Base-by-base conservation (phyloP, 2,113 vertebrate genomes). In the Vulpes ferrilata region DNA sequence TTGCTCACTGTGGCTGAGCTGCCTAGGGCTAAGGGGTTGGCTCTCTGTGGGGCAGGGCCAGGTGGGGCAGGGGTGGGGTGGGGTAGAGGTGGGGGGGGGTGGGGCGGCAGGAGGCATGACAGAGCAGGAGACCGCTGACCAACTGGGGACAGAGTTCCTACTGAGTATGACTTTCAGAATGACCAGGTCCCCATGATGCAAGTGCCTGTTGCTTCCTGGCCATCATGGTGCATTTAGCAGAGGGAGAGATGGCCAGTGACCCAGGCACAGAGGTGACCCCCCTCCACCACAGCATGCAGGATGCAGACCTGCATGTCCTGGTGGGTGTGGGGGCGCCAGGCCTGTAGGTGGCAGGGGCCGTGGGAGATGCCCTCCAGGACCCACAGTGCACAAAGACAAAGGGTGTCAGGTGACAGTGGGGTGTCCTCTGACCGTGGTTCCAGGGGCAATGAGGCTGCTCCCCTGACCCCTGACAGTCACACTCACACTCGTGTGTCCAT, bases 221-320 rank as follows among this genome's bases (percentile, higher is more conserved):
- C 6, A 0, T n/a, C 12, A 0, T 62, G 10, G 69, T 2, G n/a
- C 10, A 0, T 27, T 20, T 7, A 0, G 23, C n/a, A 3, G 16
- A 25, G n/a, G 16, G 22, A n/a, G 23, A 1, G 17, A 25, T 4
- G 7, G 30, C 4, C 2, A 1, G 35, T 15, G 3, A 0, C 16
- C 1, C 30, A 55, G 73, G 17, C 64, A 3, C 59, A 11, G 53
- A 19, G 7, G 53, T 4, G 32, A 13, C 19, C 3, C 15, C 13
- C 79, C 43, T 43, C 64, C 2, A 20, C 35, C 67, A 43, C 60
- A 4, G 25, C 3, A 2, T 27, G 43, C 73, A 27, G 12, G 23
- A 11, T 1, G 38, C 73, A 27, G 38, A 27, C 73, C 74, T 27
- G 43, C 11, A 7, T 17, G 43, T 78, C 43, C 65, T 7, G 0